phyloP scores from a whole-genome alignment of 2,797 vertebrate genomes.

The Cephalopachus bancanus region DNA sequence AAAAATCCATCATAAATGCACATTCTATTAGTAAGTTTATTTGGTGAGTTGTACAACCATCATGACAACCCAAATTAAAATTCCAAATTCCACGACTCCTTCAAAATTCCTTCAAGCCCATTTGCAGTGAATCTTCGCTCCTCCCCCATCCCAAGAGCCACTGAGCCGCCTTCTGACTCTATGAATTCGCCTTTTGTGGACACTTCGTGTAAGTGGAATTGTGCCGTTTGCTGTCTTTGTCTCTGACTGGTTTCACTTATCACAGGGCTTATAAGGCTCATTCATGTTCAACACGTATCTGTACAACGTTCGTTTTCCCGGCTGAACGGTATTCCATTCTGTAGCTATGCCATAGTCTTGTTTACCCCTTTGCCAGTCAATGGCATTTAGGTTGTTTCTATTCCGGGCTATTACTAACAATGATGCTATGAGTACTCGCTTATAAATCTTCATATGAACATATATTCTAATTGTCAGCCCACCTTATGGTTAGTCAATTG shows the following conservation, averaged over 20 bases:
- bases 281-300: neutral
- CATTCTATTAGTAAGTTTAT: neutral
- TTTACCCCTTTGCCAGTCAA: neutral
- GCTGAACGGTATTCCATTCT: neutral
- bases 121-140: neutral
- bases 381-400: neutral
- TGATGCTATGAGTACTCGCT: neutral
- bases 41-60: neutral
- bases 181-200: neutral
- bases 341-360: neutral
- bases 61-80: neutral
- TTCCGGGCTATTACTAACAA: neutral
- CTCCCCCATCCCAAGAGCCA: neutral
- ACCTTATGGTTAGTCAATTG: neutral
- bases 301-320: neutral
- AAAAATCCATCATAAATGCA: neutral
- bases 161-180: neutral
- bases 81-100: neutral
- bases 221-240: neutral
- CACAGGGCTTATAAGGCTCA: neutral
- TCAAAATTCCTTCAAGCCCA: neutral
- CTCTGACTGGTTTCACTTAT: neutral
- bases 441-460: neutral
- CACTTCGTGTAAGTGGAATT: neutral
- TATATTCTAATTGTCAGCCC: slow-evolving; percentile 17